A percentile compares a stretch with the other conserved stretches of the same genome.
phyloP scores from a whole-genome alignment of 2,797 vertebrate species.

The Periparus ater region DNA sequence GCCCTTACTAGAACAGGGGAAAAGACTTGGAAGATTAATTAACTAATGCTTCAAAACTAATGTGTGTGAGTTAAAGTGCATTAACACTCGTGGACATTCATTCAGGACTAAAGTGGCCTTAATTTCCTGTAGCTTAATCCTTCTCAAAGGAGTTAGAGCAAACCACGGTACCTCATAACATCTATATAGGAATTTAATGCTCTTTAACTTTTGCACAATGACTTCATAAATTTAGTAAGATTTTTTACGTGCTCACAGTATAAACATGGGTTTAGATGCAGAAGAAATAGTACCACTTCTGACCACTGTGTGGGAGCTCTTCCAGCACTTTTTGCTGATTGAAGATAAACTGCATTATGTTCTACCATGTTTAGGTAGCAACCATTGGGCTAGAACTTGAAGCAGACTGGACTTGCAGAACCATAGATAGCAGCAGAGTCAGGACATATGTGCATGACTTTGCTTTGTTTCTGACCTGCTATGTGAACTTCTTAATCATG shows the following conservation, averaged over 20 bases:
- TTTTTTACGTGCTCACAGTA: neutral
- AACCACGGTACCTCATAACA: neutral
- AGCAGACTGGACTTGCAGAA: neutral
- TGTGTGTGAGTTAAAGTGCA: neutral
- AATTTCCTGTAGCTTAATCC: neutral
- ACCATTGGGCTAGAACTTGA: neutral
- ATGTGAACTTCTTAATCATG: neutral
- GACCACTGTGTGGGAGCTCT: neutral
- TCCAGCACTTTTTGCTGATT: neutral
- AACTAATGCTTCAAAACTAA: constrained; percentile 19
- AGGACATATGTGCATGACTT: neutral
- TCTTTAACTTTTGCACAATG: neutral
- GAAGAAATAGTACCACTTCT: neutral
- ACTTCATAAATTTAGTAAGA: neutral
- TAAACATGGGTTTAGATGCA: neutral
- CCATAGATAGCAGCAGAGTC: neutral
- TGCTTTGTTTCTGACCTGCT: neutral
- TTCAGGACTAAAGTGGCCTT: neutral
- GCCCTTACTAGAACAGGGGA: neutral
- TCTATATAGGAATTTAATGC: neutral
- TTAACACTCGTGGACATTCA: neutral
- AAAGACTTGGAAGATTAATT: neutral
- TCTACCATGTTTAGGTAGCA: neutral
- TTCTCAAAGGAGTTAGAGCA: neutral
- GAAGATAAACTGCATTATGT: neutral